Evolutionary conservation across 2,113 vertebrate species (phyloP).

Genomic region (Piaya cayana): DNA sequence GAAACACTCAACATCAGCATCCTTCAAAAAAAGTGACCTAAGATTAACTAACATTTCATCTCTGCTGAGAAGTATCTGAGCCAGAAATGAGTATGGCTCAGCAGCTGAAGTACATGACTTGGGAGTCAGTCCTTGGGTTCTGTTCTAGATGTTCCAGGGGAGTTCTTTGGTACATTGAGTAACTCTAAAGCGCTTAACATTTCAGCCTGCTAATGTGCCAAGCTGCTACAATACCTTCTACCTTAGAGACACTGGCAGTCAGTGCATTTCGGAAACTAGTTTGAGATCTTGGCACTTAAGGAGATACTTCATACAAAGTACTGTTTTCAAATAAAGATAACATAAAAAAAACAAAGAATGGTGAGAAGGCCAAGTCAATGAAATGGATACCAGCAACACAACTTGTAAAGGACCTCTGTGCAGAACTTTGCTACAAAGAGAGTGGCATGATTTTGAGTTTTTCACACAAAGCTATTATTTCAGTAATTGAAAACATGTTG

Average conservation of each 20-base stretch:
- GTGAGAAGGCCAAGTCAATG: background rate
- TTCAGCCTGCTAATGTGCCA: background rate
- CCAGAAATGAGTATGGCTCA: background rate
- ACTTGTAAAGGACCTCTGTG: background rate
- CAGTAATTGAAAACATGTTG: background rate
- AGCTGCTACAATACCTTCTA: background rate
- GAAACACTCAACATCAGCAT: background rate
- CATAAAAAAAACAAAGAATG: background rate
- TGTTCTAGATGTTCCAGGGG: background rate
- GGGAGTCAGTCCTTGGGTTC: background rate
- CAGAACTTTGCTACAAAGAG: background rate
- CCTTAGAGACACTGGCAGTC: background rate
- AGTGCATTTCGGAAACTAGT: background rate
- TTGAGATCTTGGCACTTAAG: background rate
- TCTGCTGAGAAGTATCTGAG: background rate
- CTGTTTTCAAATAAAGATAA: background rate
- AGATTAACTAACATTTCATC: background rate
- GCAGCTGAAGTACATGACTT: background rate
- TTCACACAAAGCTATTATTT: background rate
- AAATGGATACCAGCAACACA: background rate
- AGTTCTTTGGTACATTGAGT: background rate
- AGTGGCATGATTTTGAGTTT: background rate
- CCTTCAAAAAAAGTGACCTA: background rate
- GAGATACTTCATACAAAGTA: background rate
- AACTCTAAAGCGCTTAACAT: background rate